These are phyloP conservation scores for Thereva nobilitata DNA, from an alignment of 2,888 invertebrate genomes.

Conservation along the genomic window DNA sequence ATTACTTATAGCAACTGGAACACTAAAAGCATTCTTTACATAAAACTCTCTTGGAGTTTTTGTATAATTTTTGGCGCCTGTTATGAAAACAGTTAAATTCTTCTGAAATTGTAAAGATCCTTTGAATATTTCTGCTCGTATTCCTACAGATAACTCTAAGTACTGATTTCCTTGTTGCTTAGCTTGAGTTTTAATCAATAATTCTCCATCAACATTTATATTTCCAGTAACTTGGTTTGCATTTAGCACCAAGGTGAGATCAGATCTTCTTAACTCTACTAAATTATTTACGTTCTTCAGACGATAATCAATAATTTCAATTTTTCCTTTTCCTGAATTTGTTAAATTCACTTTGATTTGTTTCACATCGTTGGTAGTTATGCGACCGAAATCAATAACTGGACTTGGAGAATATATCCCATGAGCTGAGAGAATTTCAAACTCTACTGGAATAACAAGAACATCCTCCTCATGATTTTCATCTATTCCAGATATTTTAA, in stretches of 20 bases:
- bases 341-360: conserved; percentile 58
- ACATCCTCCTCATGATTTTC: conserved; percentile 47
- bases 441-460: conserved; percentile 81
- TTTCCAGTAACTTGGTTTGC: conserved; percentile 48
- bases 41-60: conserved; percentile 62
- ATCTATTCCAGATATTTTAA: conserved; percentile 51
- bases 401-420: conserved; percentile 79
- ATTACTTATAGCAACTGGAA: conserved; percentile 74
- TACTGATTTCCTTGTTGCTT: conserved; percentile 38
- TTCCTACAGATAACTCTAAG: conserved; percentile 44
- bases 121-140: conserved; percentile 55
- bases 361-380: conserved; percentile 69
- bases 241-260: conserved; percentile 51
- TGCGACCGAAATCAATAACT: conserved; percentile 79
- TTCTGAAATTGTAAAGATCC: conserved; percentile 50
- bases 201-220: conserved; percentile 48
- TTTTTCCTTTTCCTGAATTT: conserved; percentile 46
- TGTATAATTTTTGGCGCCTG: conserved; percentile 48
- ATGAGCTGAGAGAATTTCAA: conserved; percentile 72
- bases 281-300: conserved; percentile 42
- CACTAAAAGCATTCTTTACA: conserved; percentile 73
- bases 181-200: conserved; percentile 46
- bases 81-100: conserved; percentile 52
- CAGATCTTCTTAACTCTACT: conserved; percentile 43
- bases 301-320: conserved; percentile 43